These are phyloP conservation scores for Contarinia nasturtii DNA, from an alignment of 1,140 invertebrate genomes.

Conservation along the genomic window DNA sequence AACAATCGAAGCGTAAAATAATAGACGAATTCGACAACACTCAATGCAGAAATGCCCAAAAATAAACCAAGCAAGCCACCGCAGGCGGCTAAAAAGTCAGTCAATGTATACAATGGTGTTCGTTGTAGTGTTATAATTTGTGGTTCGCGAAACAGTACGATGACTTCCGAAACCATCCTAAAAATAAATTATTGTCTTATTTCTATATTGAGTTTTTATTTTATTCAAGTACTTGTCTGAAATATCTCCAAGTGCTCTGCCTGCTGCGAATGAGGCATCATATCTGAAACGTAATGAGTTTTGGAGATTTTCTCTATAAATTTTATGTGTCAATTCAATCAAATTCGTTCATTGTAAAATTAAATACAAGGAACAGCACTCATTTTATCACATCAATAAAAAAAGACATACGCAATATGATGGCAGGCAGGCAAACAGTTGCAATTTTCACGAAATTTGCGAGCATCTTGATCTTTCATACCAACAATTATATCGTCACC, in stretches of 20 bases:
- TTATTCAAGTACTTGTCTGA: too few relatives aligned
- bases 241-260: too few relatives aligned
- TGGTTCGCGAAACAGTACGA: conserved; percentile 36
- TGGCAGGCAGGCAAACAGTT: conserved; percentile 35
- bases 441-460: conserved; percentile 23
- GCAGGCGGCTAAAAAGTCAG: conserved; percentile 37
- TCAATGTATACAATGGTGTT: conserved; percentile 34
- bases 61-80: conserved; percentile 38
- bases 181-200: too few relatives aligned
- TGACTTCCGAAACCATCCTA: too few relatives aligned
- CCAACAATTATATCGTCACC: conserved; percentile 17
- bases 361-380: conserved; percentile 12
- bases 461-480: conserved; percentile 12
- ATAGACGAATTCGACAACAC: conserved; percentile 35
- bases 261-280: too few relatives aligned
- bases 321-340: too few relatives aligned
- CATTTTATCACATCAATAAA: too few relatives aligned
- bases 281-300: too few relatives aligned
- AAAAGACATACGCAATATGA: too few relatives aligned
- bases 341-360: background rate
- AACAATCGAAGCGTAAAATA: conserved; percentile 31
- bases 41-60: conserved; percentile 37
- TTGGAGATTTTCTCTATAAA: too few relatives aligned
- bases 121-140: conserved; percentile 33
- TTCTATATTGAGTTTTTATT: too few relatives aligned